These are phyloP conservation scores for Ganaspis brasiliensis DNA, from an alignment of 2,888 invertebrate genomes.

Conservation along the genomic window DNA sequence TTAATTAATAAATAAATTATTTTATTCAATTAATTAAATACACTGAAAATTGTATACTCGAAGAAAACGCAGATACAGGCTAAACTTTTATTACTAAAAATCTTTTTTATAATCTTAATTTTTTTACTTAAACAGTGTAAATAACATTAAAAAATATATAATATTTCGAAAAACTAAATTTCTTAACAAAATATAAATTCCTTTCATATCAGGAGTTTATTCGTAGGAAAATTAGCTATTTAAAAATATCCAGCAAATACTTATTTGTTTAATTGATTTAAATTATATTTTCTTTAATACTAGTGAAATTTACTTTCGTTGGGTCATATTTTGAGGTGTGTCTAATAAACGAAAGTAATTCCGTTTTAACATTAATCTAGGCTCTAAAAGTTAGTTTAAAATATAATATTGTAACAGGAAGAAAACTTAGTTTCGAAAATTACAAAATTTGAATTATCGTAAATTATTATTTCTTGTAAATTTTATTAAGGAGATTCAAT, in stretches of 20 bases:
- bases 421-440: background rate
- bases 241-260: conserved; percentile 18
- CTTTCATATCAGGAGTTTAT: conserved; percentile 10
- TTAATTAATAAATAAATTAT: background rate
- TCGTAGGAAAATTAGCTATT: background rate
- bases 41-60: too few relatives aligned
- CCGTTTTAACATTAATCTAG: background rate
- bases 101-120: background rate
- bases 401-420: background rate
- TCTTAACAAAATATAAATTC: conserved; percentile 20
- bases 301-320: conserved; percentile 46
- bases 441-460: too few relatives aligned
- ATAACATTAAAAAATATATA: conserved; percentile 18
- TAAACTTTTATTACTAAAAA: background rate
- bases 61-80: background rate
- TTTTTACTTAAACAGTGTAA: conserved; percentile 3
- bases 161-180: background rate
- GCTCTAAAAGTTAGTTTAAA: background rate
- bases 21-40: background rate
- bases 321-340: background rate
- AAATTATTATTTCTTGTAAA: too few relatives aligned
- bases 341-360: background rate
- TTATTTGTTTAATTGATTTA: background rate
- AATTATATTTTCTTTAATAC: conserved; percentile 34
- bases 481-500: too few relatives aligned